A percentile compares a stretch with the other conserved stretches of the same genome.
Evolutionary conservation across 2,888 invertebrate genomes (phyloP).

Genomic region (Drosophila helvetica): DNA sequence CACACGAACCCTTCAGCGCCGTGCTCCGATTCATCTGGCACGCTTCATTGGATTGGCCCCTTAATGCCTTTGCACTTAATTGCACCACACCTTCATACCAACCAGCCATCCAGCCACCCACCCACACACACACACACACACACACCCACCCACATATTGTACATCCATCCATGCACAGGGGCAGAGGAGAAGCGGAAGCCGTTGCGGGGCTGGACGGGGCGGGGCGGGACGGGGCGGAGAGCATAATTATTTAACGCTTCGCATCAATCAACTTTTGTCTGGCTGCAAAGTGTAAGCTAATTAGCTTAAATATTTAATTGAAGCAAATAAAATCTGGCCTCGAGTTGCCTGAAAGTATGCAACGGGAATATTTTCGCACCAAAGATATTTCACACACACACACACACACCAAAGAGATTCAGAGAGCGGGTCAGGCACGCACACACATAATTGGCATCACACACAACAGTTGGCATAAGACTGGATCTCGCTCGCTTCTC

Average conservation of each 20-base stretch:
- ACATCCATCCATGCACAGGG: neutral
- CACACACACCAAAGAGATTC: neutral
- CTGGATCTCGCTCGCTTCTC: slow-evolving; percentile 5
- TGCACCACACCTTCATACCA: slow-evolving; percentile 23
- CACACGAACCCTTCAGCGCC: slow-evolving; percentile 6
- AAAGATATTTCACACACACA: neutral
- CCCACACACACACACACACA: neutral
- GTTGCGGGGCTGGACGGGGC: too few species aligned
- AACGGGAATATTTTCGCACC: slow-evolving; percentile 24
- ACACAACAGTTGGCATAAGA: slow-evolving; percentile 12
- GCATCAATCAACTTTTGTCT: slow-evolving; percentile 65
- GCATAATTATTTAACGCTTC: slow-evolving; percentile 67
- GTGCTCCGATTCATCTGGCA: slow-evolving; percentile 13
- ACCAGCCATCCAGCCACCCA: neutral
- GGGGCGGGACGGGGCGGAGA: slow-evolving; percentile 1
- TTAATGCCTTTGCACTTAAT: slow-evolving; percentile 45
- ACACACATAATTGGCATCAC: slow-evolving; percentile 64
- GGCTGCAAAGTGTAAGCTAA: slow-evolving; percentile 71
- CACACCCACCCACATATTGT: neutral
- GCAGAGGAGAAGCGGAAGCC: neutral
- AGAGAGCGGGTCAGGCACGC: slow-evolving; percentile 35
- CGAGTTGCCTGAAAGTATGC: slow-evolving; percentile 20
- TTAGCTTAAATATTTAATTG: slow-evolving; percentile 76
- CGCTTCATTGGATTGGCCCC: slow-evolving; percentile 42
- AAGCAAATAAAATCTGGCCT: slow-evolving; percentile 66